Base-by-base conservation (phyloP, 1,140 invertebrate species). In the Sinella curviseta region DNA sequence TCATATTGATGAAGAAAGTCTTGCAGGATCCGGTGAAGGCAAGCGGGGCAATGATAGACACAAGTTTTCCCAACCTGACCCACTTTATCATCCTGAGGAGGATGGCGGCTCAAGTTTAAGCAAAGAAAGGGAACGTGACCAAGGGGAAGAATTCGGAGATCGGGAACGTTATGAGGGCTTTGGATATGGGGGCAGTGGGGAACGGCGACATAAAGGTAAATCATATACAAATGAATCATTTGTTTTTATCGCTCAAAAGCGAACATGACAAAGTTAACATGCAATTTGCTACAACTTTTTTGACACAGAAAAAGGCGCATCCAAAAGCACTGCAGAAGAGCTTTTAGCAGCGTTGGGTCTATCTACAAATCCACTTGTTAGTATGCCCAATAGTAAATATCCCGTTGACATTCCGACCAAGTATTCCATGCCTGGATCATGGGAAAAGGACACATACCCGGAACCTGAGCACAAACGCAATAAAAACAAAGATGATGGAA, bases 51-150 rank as follows among this genome's bases (percentile, higher is more conserved):
- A n/a, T 12, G 39, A n/a, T 65, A 14, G 34, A 48, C 33, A 1
- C 36, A 74, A 77, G 26, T 77, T 82, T 31, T 82, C 80, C 3
- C 82, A 83, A 70, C 78, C 79, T 12, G 82, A 83, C 26, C 82
- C 82, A 31, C 70, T 83, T 16, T 83, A 80, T 48, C 82, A 83
- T 74, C 77, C 78, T 0, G 82, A 81, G 26, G 80, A 74, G 16
- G 82, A 83, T 35, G 74, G n/a, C 31, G 35, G 36, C 0, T 77
- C 78, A 28, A 8, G n/a, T n/a, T n/a, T 17, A 28, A 57, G 30
- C 55, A 78, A 35, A 16, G 77, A 75, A 26, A 76, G 78, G 33
- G 73, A 75, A 0, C 31, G n/a, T 0, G 33, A 4, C 31, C 2
- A 33, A 31, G 65, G 31, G 14, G 65, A 33, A 31, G 65, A 70